phyloP scores from a whole-genome alignment of 2,113 vertebrate species.

The Hemiprocne comata region DNA sequence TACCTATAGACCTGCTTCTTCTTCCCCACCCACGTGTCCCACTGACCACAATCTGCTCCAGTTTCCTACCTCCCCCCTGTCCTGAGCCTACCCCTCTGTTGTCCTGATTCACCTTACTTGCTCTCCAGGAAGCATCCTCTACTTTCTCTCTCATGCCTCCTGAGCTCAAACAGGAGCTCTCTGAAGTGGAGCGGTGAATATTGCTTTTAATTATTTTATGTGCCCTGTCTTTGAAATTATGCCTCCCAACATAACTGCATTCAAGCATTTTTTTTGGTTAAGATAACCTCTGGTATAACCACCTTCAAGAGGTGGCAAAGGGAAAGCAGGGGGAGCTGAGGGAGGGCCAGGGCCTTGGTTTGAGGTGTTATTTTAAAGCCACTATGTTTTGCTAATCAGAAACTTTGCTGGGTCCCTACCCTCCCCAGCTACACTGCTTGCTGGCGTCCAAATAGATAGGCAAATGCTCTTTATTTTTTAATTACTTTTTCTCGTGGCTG shows the following conservation, averaged over 20 bases:
- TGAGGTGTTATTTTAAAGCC: neutral
- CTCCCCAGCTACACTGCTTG: neutral
- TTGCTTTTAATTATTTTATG: slow-evolving; percentile 27
- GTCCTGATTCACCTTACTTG: neutral
- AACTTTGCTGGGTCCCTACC: neutral
- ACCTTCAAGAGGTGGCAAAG: neutral
- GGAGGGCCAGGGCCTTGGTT: neutral
- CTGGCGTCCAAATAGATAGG: neutral
- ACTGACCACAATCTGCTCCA: neutral
- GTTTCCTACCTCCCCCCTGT: neutral
- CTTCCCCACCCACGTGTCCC: neutral
- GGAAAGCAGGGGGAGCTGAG: neutral
- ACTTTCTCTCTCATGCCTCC: slow-evolving; percentile 31
- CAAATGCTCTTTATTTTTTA: neutral
- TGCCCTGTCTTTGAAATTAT: slow-evolving; percentile 54
- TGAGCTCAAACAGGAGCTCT: slow-evolving; percentile 27
- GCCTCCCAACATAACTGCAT: neutral
- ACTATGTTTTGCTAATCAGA: neutral
- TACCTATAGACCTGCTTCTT: slow-evolving; percentile 53
- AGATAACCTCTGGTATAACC: slow-evolving; percentile 15
- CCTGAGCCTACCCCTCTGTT: slow-evolving; percentile 29
- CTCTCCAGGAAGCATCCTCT: slow-evolving; percentile 7
- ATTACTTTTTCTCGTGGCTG: slow-evolving; percentile 13
- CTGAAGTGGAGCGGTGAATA: slow-evolving; percentile 39
- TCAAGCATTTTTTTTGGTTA: slow-evolving; percentile 31